These are phyloP conservation scores for Dilophus febrilis DNA, from an alignment of 2,888 invertebrate genomes.

Conservation along the genomic window DNA sequence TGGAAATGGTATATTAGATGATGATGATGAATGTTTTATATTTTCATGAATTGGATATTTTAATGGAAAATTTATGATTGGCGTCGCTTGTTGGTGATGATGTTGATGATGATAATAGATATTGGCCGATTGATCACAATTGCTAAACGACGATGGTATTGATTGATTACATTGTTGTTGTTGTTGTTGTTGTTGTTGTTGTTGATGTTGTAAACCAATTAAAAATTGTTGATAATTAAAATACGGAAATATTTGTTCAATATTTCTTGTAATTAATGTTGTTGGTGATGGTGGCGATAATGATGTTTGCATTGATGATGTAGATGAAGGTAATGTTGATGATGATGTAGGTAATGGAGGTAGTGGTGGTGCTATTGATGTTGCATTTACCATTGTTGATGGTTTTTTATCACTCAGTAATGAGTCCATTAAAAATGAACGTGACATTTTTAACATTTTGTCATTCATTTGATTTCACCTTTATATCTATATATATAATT, in stretches of 20 bases:
- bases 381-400: too few species aligned
- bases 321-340: constrained; percentile 30
- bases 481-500: too few species aligned
- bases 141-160: constrained; percentile 15
- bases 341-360: constrained; percentile 11
- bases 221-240: constrained; percentile 26
- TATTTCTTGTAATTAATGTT: too few species aligned
- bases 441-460: constrained; percentile 43
- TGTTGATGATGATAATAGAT: constrained; percentile 6
- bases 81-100: neutral
- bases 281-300: too few species aligned
- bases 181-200: constrained; percentile 25
- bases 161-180: constrained; percentile 11
- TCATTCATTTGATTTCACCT: too few species aligned
- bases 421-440: constrained; percentile 67
- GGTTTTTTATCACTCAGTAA: constrained; percentile 46
- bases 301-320: constrained; percentile 29
- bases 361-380: too few species aligned
- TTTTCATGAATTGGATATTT: neutral
- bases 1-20: too few species aligned
- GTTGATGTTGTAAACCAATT: constrained; percentile 42
- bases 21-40: neutral
- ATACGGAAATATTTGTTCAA: too few species aligned
- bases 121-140: too few species aligned
- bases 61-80: neutral